A percentile compares a stretch with the other conserved stretches of the same genome.
Conservation (phyloP, 2,797 vertebrate species). For the Acropternis orthonyx region DNA sequence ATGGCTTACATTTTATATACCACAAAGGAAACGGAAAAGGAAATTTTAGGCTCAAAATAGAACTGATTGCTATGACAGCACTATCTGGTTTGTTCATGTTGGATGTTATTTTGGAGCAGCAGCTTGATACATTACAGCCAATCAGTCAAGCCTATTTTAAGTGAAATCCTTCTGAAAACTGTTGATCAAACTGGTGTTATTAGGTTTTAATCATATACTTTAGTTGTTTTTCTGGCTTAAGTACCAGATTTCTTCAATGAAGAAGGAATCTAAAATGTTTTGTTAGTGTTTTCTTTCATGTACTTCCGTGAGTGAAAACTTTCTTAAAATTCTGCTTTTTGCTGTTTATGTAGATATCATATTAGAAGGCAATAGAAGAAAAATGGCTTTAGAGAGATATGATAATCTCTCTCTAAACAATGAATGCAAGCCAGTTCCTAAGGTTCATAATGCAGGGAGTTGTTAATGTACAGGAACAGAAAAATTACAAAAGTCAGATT, state of each 20-base stretch:
- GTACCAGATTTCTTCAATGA: neutral
- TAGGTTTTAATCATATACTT: neutral
- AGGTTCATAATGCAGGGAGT: neutral
- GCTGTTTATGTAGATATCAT: neutral
- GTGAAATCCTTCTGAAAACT: neutral
- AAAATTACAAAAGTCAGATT: neutral
- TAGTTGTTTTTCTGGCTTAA: neutral
- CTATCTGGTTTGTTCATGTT: neutral
- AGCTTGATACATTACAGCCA: neutral
- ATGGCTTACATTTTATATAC: neutral
- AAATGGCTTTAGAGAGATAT: neutral
- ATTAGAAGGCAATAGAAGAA: neutral
- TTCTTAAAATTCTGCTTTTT: neutral
- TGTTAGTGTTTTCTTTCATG: neutral
- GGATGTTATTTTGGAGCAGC: neutral
- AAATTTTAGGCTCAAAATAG: neutral
- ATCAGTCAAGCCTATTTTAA: neutral
- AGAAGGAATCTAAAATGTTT: neutral
- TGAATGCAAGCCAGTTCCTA: neutral
- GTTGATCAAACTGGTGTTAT: neutral
- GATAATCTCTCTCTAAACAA: neutral
- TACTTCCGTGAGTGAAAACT: neutral
- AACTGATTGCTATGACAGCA: neutral
- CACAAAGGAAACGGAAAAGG: neutral
- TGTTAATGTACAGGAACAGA: neutral